Base-by-base conservation (phyloP, 2,113 vertebrate genomes). In the Pelvicachromis taeniatus region DNA sequence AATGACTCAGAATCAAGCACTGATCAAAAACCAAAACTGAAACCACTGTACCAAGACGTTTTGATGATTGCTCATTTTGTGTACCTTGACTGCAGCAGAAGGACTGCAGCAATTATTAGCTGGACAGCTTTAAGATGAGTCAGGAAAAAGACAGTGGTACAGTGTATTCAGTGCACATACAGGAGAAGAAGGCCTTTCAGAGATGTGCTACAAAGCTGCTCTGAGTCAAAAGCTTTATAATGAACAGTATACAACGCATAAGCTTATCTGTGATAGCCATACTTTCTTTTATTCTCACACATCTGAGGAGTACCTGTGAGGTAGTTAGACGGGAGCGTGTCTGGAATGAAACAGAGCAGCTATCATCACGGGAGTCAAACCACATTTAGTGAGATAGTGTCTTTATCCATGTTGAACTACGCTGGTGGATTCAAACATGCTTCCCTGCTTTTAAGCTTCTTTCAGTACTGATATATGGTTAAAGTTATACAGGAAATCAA, bases 51-150 rank as follows among this genome's bases (percentile, higher is more conserved):
- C 6, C 6, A 21, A 40, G 33, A 65, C 12, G 61, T 13, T 78
- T 83, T 82, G 89, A 86, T 84, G 83, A 87, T 65, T 77, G 77
- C 70, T 17, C 48, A n/a, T 59, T 85, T 73, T 78, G 53, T 80
- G 82, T 61, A 63, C 77, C 45, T 45, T 50, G 61, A 80, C 84
- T 68, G 85, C 88, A 75, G 85, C 70, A 87, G 56, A 83, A 33
- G 85, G 17, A 48, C 63, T 77, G 40, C 75, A 80, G 86, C n/a
- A 80, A 87, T 83, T 87, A 87, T 78, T 54, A 50, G 26, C 65
- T 50, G 86, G 75, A 31, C 75, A 16, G 56, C 68, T 48, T 88
- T 83, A 38, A 80, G 68, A 80, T 85, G 86, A 88, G 77, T 90
- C 85, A 87, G 85, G 80, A 29, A n/a, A 80, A 80, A 65, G 56